phyloP scores from a whole-genome alignment of 2,888 invertebrate genomes.

The Ormia ochracea region DNA sequence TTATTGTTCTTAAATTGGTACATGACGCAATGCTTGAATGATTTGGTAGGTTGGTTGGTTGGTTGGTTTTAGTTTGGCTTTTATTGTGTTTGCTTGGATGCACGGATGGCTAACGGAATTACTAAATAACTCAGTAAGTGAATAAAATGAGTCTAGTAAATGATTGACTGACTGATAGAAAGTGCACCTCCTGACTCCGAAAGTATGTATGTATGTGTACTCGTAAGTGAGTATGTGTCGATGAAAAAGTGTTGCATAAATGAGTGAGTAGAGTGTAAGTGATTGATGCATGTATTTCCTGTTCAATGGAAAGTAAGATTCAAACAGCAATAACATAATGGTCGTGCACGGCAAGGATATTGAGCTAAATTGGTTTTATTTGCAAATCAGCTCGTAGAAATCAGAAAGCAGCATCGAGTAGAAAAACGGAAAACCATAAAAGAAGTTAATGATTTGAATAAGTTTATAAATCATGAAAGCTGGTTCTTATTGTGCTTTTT shows the following conservation, averaged over 20 bases:
- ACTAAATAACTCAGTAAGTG: constrained; percentile 20
- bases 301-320: background rate
- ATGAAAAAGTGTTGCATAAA: constrained; percentile 48
- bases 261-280: constrained; percentile 49
- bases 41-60: background rate
- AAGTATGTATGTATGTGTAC: background rate
- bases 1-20: constrained; percentile 56
- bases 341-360: background rate
- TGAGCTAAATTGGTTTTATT: constrained; percentile 46
- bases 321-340: constrained; percentile 5
- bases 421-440: background rate
- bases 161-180: constrained; percentile 30
- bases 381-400: constrained; percentile 6
- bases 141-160: constrained; percentile 21
- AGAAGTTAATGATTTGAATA: constrained; percentile 33
- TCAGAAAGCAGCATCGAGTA: background rate
- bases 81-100: constrained; percentile 14
- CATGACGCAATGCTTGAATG: constrained; percentile 35
- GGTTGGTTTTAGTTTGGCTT: background rate
- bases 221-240: background rate
- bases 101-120: constrained; percentile 6
- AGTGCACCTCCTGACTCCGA: background rate
- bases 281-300: constrained; percentile 49
- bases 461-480: constrained; percentile 9
- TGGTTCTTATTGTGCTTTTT: background rate